These are phyloP conservation scores for Orthonyx spaldingii DNA, from an alignment of 2,113 vertebrate species.

Conservation along the genomic window DNA sequence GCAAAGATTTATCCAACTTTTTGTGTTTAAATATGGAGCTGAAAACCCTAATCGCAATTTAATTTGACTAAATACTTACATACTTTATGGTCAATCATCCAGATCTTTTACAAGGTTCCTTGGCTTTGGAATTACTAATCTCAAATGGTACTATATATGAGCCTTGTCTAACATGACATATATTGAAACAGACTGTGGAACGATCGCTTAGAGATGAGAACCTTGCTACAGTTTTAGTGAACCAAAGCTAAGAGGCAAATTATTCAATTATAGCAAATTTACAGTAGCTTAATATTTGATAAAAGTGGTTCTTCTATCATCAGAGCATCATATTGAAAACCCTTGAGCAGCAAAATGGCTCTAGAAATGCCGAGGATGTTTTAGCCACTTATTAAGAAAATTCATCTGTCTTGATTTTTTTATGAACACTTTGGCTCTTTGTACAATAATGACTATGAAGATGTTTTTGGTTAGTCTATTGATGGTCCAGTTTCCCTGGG, in stretches of 20 bases:
- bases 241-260: slow-evolving; percentile 81
- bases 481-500: not conserved
- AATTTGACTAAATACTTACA: slow-evolving; percentile 79
- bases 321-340: slow-evolving; percentile 72
- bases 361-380: slow-evolving; percentile 68
- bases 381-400: slow-evolving; percentile 76
- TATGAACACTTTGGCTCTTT: slow-evolving; percentile 36
- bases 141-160: slow-evolving; percentile 66
- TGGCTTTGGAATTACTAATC: slow-evolving; percentile 71
- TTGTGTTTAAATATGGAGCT: slow-evolving; percentile 69
- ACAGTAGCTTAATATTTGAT: slow-evolving; percentile 82
- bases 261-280: slow-evolving; percentile 83
- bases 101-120: slow-evolving; percentile 73
- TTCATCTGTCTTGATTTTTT: slow-evolving; percentile 67
- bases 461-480: not conserved
- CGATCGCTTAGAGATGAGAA: slow-evolving; percentile 72
- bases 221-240: slow-evolving; percentile 74
- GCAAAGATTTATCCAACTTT: slow-evolving; percentile 61
- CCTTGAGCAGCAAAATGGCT: slow-evolving; percentile 69
- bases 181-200: slow-evolving; percentile 76
- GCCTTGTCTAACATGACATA: slow-evolving; percentile 73
- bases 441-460: slow-evolving; percentile 4
- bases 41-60: slow-evolving; percentile 70
- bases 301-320: slow-evolving; percentile 78
- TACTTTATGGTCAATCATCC: slow-evolving; percentile 76